Percentiles rank a stretch among this genome's conserved stretches.
Conservation (phyloP, 23 tunicate species). For the Trididemnum miniatum region DNA sequence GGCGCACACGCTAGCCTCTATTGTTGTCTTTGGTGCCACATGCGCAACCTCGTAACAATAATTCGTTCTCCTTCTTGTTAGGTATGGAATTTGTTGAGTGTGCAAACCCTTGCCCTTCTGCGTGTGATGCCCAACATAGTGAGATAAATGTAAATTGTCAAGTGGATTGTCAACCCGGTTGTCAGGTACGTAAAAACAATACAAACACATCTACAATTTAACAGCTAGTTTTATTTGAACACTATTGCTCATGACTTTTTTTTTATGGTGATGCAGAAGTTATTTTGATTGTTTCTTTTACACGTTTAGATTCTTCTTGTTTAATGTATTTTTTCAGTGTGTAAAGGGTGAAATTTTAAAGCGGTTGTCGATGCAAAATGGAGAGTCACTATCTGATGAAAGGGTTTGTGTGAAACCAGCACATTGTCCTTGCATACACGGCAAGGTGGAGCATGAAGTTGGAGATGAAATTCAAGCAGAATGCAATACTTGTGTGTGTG, state of each 20-base stretch:
- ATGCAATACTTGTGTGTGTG: slow-evolving; percentile 66
- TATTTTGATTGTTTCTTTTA: too few species aligned
- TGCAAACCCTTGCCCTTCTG: slow-evolving; percentile 44
- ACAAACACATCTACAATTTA: too few species aligned
- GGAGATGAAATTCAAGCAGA: slow-evolving; percentile 30
- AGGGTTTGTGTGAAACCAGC: slow-evolving; percentile 40
- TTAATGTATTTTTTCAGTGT: slow-evolving; percentile 32
- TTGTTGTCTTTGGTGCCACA: background rate
- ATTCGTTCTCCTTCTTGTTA: slow-evolving; percentile 1
- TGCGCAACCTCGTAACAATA: background rate
- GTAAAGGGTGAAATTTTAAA: slow-evolving; percentile 33
- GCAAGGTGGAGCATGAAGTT: slow-evolving; percentile 21
- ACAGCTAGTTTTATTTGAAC: too few species aligned
- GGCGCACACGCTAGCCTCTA: too few species aligned
- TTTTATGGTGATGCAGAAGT: too few species aligned
- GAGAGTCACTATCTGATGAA: too few species aligned
- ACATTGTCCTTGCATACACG: slow-evolving; percentile 60
- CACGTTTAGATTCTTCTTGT: background rate
- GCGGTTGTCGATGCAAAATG: too few species aligned
- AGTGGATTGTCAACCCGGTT: slow-evolving; percentile 67
- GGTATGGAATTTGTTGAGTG: slow-evolving; percentile 62
- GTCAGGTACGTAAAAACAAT: slow-evolving; percentile 39
- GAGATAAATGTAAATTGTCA: background rate
- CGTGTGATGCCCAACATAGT: slow-evolving; percentile 37
- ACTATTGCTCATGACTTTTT: too few species aligned